Base-by-base conservation (phyloP, 2,797 vertebrate species). In the Helicolenus hilgendorfi region DNA sequence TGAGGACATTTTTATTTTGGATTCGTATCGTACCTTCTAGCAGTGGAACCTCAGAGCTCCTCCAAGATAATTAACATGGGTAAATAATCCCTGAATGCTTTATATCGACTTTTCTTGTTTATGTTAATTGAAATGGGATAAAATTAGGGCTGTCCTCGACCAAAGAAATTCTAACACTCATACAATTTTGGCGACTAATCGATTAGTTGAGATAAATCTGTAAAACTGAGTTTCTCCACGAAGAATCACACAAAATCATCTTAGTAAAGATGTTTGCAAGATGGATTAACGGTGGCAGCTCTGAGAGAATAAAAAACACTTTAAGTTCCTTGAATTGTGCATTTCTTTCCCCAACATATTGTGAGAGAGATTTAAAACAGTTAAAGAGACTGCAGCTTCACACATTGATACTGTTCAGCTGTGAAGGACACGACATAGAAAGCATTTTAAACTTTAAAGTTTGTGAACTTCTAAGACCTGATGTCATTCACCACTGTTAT, bases 71-170 rank as follows among this genome's bases (percentile, higher is more conserved):
- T 84, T 89, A 81, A 62, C n/a, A 36, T 26, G 10, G 29, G 55
- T 74, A 84, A 79, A 84, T 88, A 70, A 31, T 67, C 65, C 24
- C 63, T 15, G 35, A 15, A 74, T 29, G 68, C 8, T 72, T 82
- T 79, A 71, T 83, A 85, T 83, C 62, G 63, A 84, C 75, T 83
- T 91, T 82, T 79, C 24, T 26, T 59, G 20, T 59, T 59, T 14
- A 59, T 41, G 45, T 78, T 85, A 79, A 77, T 75, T 88, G 77
- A 84, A 84, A 81, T 68, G 53, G 69, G 65, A 86, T 85, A 26
- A 73, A 83, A 59, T n/a, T n/a, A n/a, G 20, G 49, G 9, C 9
- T 55, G 49, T 49, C 45, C 18, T 49, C 15, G 7, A 45, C 41
- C 41, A 18, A 45, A 45, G 41, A 45, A 45, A 45, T 18, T 18